These are phyloP conservation scores for Passerculus sandwichensis DNA, from an alignment of 2,797 vertebrate species.

Conservation along the genomic window DNA sequence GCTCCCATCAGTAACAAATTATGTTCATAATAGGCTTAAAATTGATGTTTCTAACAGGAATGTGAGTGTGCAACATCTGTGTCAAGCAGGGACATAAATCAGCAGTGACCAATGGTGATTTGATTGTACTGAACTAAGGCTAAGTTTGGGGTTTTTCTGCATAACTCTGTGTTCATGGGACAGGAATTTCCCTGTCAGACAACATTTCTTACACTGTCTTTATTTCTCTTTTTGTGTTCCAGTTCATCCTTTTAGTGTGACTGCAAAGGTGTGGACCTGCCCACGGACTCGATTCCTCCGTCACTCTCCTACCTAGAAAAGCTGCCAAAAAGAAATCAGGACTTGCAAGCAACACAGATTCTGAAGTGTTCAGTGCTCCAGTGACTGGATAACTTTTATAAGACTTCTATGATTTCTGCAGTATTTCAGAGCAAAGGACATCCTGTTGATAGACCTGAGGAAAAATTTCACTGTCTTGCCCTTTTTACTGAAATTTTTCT, in stretches of 20 bases:
- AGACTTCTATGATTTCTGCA: not conserved
- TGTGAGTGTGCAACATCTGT: not conserved
- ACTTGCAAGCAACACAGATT: not conserved
- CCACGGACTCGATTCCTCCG: constrained; percentile 7
- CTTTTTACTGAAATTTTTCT: not conserved
- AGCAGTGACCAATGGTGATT: not conserved
- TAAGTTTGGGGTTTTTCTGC: too few species aligned
- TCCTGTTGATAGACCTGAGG: not conserved
- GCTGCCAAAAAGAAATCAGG: not conserved
- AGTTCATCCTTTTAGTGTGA: constrained; percentile 45
- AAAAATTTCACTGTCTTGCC: constrained; percentile 6
- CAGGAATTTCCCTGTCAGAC: not conserved
- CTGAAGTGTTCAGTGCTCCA: constrained; percentile 12
- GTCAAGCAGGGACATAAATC: not conserved
- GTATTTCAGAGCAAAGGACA: not conserved
- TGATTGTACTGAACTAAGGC: not conserved
- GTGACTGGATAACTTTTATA: constrained; percentile 26
- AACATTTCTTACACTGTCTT: not conserved
- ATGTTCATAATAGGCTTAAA: not conserved
- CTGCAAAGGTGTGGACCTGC: constrained; percentile 36
- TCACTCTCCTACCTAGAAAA: not conserved
- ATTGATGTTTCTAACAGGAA: not conserved
- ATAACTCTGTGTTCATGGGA: not conserved
- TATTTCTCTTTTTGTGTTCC: not conserved
- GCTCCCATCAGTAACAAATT: not conserved